phyloP scores from a whole-genome alignment of 1,140 invertebrate genomes.

The Leptinotarsa lineolata region DNA sequence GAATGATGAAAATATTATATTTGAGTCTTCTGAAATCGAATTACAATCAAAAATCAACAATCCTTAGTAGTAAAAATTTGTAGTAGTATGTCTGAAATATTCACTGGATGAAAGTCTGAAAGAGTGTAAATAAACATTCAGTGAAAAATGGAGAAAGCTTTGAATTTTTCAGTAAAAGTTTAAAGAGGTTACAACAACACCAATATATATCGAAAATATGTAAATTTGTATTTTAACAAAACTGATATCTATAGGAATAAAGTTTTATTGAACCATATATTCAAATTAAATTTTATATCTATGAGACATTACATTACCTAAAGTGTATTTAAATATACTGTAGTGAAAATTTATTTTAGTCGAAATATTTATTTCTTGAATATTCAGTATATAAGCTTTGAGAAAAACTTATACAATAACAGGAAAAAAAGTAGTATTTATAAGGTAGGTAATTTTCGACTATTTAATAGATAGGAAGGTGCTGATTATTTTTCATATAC shows the following conservation, averaged over 20 bases:
- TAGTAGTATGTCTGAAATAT: conserved; percentile 26
- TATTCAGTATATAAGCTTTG: conserved; percentile 45
- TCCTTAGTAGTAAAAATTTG: conserved; percentile 36
- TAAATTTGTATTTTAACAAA: conserved; percentile 49
- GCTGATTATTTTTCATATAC: conserved; percentile 40
- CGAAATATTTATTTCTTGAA: conserved; percentile 43
- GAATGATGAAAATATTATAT: not conserved
- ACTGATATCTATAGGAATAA: conserved; percentile 43
- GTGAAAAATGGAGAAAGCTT: conserved; percentile 24
- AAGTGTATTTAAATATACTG: conserved; percentile 50
- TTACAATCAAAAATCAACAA: conserved; percentile 49
- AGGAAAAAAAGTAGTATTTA: conserved; percentile 45
- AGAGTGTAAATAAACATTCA: conserved; percentile 35
- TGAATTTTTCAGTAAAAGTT: conserved; percentile 30
- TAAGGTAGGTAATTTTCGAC: conserved; percentile 46
- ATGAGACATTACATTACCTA: conserved; percentile 46
- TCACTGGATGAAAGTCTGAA: conserved; percentile 12
- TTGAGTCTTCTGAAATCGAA: conserved; percentile 19
- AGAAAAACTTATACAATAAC: conserved; percentile 39
- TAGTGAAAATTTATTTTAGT: conserved; percentile 48
- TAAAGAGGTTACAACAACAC: conserved; percentile 40
- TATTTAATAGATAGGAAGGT: conserved; percentile 41
- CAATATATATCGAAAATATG: conserved; percentile 49
- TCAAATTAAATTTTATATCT: conserved; percentile 52
- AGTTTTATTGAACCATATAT: conserved; percentile 47